A percentile compares a stretch with the other conserved stretches of the same genome.
phyloP scores from a whole-genome alignment of 1,140 invertebrate species.

The Planococcus citri region DNA sequence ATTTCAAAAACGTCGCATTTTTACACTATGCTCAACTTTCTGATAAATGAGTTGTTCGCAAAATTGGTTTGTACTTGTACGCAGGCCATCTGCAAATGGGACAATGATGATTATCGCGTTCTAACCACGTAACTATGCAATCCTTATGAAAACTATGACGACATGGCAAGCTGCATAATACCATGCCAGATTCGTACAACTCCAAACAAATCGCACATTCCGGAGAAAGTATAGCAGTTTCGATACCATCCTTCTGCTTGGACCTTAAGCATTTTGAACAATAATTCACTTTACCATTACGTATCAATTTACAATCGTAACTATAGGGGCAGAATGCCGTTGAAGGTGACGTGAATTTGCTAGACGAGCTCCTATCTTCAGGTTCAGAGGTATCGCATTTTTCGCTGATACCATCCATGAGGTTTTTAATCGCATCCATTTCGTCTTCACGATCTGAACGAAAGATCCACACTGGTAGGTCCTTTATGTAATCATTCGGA shows the following conservation, averaged over 20 bases:
- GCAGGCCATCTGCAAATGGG: slow-evolving; percentile 44
- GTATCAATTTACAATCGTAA: too few relatives aligned
- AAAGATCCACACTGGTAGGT: slow-evolving; percentile 37
- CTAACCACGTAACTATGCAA: slow-evolving; percentile 41
- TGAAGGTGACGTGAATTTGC: too few relatives aligned
- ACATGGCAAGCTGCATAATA: slow-evolving; percentile 41
- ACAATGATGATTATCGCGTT: slow-evolving; percentile 41
- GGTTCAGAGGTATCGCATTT: too few relatives aligned
- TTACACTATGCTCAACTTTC: too few relatives aligned
- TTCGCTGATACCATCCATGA: slow-evolving; percentile 22
- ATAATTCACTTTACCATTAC: too few relatives aligned
- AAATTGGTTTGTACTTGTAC: slow-evolving; percentile 30
- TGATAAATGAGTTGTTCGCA: too few relatives aligned
- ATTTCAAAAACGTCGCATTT: too few relatives aligned
- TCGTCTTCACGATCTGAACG: slow-evolving; percentile 20
- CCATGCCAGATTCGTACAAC: slow-evolving; percentile 32
- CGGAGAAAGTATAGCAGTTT: slow-evolving; percentile 22
- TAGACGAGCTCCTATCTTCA: too few relatives aligned
- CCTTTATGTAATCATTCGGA: slow-evolving; percentile 37
- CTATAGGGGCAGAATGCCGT: too few relatives aligned
- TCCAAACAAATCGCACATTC: slow-evolving; percentile 46
- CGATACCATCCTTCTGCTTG: too few relatives aligned
- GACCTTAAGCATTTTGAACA: too few relatives aligned
- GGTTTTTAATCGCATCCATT: slow-evolving; percentile 10
- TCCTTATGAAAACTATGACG: slow-evolving; percentile 41